These are phyloP conservation scores for Oreochromis aureus DNA, from an alignment of 2,113 vertebrate genomes.

Conservation along the genomic window DNA sequence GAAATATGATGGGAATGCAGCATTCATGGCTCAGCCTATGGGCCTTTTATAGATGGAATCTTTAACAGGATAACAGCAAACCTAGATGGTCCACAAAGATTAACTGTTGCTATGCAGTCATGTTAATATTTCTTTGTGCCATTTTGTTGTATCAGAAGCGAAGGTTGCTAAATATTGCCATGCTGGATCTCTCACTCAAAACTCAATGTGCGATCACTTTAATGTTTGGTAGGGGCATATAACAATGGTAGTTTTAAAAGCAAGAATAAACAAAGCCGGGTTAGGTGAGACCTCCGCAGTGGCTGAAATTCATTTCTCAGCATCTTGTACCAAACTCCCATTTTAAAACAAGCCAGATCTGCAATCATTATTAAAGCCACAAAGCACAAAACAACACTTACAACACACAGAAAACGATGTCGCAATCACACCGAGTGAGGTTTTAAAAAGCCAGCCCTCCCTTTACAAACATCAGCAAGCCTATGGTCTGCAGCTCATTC, in stretches of 20 bases:
- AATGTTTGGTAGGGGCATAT: neutral
- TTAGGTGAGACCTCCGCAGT: neutral
- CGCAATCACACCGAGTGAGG: slow-evolving; percentile 11
- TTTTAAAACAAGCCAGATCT: neutral
- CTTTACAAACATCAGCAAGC: slow-evolving; percentile 34
- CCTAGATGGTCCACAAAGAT: neutral
- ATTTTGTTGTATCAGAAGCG: neutral
- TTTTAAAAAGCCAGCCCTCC: slow-evolving; percentile 17
- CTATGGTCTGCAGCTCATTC: slow-evolving; percentile 49
- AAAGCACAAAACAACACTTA: neutral
- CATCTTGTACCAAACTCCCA: neutral
- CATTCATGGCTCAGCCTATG: neutral
- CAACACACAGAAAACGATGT: slow-evolving; percentile 16
- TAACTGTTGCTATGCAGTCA: neutral
- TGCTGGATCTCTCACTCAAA: neutral
- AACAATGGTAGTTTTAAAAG: neutral
- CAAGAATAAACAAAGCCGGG: neutral
- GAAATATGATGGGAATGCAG: neutral
- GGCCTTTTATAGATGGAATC: neutral
- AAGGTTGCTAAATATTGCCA: neutral
- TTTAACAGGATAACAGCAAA: neutral
- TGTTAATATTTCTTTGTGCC: neutral
- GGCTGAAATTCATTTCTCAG: neutral
- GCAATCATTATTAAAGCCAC: neutral
- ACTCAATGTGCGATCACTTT: neutral